Evolutionary conservation across 2,797 vertebrate species (phyloP), one percentile per base, ranked within the genome.

Genomic region (Molossus alvarezi): DNA sequence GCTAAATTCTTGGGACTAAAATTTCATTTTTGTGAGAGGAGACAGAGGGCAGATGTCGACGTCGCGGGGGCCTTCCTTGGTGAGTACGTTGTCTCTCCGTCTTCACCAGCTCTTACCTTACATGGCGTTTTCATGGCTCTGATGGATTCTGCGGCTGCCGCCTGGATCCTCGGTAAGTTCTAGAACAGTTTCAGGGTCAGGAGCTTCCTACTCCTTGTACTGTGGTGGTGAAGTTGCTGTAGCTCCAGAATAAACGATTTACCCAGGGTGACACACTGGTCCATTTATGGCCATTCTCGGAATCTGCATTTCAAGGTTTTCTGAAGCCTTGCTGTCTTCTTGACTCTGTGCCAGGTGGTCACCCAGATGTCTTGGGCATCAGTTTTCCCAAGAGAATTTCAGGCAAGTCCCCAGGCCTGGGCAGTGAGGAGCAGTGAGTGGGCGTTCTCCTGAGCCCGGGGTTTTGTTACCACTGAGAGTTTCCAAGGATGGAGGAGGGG

Each of bases 11-110:
- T 71, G 41, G 45, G 41, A 71, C n/a, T 58, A 37, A 93, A 93
- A 91, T 87, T 67, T 93, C 55, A 18, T 84, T 75, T 48, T 58
- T 65, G 71, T 93, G 91, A 48, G 57, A 51, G 57, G 77, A 83
- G 93, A 69, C 37, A 25, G 93, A 88, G 62, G 95, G 71, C 83
- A 58, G 71, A 15, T 41, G 80, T 57, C 64, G 29, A 9, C 0
- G 0, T 62, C 71, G 81, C 29, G 0, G 33, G 37, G 21, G 29
- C 21, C 25, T 8, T 37, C 57, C 29, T 33, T 41, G 33, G 37
- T 75, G 58, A 90, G 53, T 9, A 15, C 17, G 21, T n/a, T 13
- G 27, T 84, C 57, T 45, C 1, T 0, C 15, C 6, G 0, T 25
- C 53, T 29, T 77, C n/a, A 4, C 48, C 9, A 45, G 80, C 41